phyloP scores from a whole-genome alignment of 2,797 vertebrate genomes.

The Glyptemys insculpta region DNA sequence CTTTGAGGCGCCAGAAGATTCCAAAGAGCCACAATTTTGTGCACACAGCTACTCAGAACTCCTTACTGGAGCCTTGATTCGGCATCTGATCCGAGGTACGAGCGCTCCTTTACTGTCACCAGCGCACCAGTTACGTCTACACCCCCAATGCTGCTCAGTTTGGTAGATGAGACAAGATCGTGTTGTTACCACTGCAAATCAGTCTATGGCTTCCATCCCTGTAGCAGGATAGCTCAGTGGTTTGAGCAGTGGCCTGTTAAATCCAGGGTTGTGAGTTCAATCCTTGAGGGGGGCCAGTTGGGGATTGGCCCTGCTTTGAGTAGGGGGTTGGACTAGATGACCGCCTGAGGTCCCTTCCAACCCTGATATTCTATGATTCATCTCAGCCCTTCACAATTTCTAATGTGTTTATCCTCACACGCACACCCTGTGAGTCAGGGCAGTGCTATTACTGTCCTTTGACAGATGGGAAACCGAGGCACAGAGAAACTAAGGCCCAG shows the following conservation, averaged over 20 bases:
- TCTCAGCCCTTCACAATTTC: background rate
- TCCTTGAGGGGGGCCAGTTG: too few relatives aligned
- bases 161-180: background rate
- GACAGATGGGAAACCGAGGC: background rate
- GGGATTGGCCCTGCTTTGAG: too few relatives aligned
- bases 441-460: background rate
- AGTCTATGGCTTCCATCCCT: too few relatives aligned
- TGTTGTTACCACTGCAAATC: background rate
- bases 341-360: too few relatives aligned
- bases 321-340: too few relatives aligned
- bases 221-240: too few relatives aligned
- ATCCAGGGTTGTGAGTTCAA: too few relatives aligned
- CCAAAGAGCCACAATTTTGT: background rate
- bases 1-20: background rate
- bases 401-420: too few relatives aligned
- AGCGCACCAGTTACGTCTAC: background rate
- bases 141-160: too few relatives aligned
- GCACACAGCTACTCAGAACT: background rate
- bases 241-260: too few relatives aligned
- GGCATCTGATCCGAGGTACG: too few relatives aligned
- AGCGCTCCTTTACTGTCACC: background rate
- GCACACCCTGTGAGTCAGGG: background rate
- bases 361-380: background rate
- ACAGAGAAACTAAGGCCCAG: background rate
- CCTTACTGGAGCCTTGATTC: background rate